Conservation (phyloP, 92 coral and sea anemone species). For the Phenganax subtilis region DNA sequence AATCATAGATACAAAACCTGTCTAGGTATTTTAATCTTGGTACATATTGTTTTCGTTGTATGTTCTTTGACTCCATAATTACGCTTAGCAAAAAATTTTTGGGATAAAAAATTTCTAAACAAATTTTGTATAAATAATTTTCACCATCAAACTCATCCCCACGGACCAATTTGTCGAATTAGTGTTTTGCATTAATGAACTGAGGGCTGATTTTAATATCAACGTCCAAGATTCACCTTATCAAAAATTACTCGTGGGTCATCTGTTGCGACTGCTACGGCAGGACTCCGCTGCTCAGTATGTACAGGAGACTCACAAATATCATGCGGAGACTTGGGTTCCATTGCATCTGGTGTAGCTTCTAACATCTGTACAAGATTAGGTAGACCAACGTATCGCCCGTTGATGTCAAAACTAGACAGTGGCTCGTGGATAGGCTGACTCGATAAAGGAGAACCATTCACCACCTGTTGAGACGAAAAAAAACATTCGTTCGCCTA, state of each 20-base stretch:
- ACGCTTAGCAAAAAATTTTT: too few relatives aligned
- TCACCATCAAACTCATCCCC: not conserved
- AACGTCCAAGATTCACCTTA: not conserved
- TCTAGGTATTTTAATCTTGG: too few relatives aligned
- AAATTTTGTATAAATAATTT: too few relatives aligned
- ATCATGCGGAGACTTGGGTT: constrained; percentile 24
- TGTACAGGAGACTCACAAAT: constrained; percentile 2
- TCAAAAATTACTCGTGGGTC: not conserved
- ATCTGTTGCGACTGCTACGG: not conserved
- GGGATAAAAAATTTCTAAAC: too few relatives aligned
- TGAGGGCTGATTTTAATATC: too few relatives aligned
- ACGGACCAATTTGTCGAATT: not conserved
- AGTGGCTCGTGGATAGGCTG: constrained; percentile 72
- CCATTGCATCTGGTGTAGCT: constrained; percentile 11
- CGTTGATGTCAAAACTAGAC: constrained; percentile 66
- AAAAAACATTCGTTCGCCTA: too few relatives aligned
- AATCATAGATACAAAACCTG: too few relatives aligned
- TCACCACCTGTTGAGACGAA: constrained; percentile 57
- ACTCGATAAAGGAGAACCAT: constrained; percentile 70
- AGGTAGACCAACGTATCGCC: constrained; percentile 58
- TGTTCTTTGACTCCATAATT: too few relatives aligned
- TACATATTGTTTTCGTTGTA: too few relatives aligned
- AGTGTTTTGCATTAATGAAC: not conserved
- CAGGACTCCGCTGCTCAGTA: constrained; percentile 26
- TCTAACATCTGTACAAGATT: constrained; percentile 27